Evolutionary conservation across 1,140 invertebrate genomes (phyloP).

Genomic region (Thereuonema tuberculata): DNA sequence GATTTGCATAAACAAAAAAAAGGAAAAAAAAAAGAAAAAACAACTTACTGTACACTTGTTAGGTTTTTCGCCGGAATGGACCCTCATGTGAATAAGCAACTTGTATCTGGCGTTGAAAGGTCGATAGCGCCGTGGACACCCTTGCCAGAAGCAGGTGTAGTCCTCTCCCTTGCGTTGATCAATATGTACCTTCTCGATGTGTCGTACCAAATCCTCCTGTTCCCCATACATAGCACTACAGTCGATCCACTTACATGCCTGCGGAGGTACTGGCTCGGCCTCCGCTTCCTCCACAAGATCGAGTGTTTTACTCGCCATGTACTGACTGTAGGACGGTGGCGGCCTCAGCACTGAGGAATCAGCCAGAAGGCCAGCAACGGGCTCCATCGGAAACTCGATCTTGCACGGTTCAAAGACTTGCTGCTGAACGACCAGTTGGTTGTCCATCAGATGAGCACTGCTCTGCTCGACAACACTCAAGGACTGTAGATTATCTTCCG

Average conservation of each 20-base stretch:
- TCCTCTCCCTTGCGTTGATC: constrained; percentile 60
- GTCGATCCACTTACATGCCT: constrained; percentile 63
- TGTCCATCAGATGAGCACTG: not conserved
- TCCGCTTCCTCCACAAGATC: not conserved
- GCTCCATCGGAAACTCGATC: not conserved
- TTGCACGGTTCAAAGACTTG: not conserved
- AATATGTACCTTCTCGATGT: constrained; percentile 83
- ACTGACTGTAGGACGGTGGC: not conserved
- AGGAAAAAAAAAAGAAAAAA: no score
- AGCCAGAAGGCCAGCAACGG: not conserved
- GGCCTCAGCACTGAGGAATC: not conserved
- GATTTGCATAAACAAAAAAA: no score
- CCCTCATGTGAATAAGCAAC: constrained; percentile 87
- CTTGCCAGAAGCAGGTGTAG: constrained; percentile 82
- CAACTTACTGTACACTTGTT: constrained; percentile 86
- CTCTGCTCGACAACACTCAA: not conserved
- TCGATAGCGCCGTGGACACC: constrained; percentile 63
- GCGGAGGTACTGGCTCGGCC: not conserved
- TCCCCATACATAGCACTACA: constrained; percentile 62
- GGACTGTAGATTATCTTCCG: not conserved
- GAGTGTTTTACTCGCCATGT: not conserved
- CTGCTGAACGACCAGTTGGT: not conserved
- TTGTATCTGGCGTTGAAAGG: constrained; percentile 96
- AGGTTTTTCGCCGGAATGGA: constrained; percentile 90
- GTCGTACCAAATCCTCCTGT: constrained; percentile 65